Conservation (phyloP, 92 coral and sea anemone genomes). For the Umimayanthus kanabou region DNA sequence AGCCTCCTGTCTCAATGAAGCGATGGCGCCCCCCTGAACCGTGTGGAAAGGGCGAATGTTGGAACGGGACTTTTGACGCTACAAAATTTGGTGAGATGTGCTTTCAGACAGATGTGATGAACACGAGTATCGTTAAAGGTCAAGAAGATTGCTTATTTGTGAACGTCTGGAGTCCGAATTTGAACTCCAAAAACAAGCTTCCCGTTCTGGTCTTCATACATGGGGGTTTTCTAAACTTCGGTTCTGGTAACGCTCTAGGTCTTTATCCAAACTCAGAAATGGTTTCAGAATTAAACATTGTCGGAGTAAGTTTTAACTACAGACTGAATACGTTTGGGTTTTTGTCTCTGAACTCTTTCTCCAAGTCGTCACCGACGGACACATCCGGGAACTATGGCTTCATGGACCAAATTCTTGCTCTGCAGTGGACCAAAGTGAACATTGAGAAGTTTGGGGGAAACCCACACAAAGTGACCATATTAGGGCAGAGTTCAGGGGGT, state of each 20-base stretch:
- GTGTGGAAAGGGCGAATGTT: constrained; percentile 60
- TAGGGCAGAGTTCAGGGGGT: constrained; percentile 83
- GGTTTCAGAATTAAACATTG: constrained; percentile 59
- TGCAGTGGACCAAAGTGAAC: constrained; percentile 62
- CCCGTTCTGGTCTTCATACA: constrained; percentile 74
- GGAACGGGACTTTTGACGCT: constrained; percentile 70
- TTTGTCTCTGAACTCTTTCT: constrained; percentile 57
- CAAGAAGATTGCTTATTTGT: constrained; percentile 72
- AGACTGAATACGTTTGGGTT: constrained; percentile 76
- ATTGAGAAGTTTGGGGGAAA: constrained; percentile 76
- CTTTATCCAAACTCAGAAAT: constrained; percentile 61
- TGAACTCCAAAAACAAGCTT: constrained; percentile 28
- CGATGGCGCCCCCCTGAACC: constrained; percentile 67
- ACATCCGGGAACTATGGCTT: constrained; percentile 82
- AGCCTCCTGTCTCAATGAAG: constrained; percentile 31
- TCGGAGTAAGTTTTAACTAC: constrained; percentile 75
- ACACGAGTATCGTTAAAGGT: constrained; percentile 48
- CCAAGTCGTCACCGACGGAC: constrained; percentile 35
- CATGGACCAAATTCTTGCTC: constrained; percentile 77
- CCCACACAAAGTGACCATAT: constrained; percentile 57
- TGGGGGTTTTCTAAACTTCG: constrained; percentile 58
- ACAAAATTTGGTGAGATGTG: constrained; percentile 61
- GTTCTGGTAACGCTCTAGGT: constrained; percentile 63
- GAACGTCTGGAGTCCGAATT: constrained; percentile 64
- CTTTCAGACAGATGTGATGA: constrained; percentile 52